These are phyloP conservation scores for Trypoxylon attenuatum DNA, from an alignment of 2,888 invertebrate genomes.

Conservation along the genomic window DNA sequence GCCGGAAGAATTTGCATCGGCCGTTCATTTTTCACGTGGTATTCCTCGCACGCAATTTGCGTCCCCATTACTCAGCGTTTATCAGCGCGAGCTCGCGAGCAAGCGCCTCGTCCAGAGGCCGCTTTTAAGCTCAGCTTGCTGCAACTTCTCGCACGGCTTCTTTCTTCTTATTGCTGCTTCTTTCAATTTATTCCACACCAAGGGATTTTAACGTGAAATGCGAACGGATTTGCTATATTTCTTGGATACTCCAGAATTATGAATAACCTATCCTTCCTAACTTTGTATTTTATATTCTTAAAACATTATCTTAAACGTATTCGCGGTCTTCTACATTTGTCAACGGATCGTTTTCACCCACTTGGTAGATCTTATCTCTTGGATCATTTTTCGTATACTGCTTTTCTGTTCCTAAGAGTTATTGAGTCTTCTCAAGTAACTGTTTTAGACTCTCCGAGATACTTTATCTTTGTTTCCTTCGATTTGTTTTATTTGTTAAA, in stretches of 20 bases:
- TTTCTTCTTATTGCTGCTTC: conserved; percentile 19
- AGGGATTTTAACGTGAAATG: conserved; percentile 32
- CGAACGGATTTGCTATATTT: conserved; percentile 24
- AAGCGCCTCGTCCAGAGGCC: conserved; percentile 5
- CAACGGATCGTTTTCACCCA: no score
- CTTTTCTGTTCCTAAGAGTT: no score
- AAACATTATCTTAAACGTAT: neutral
- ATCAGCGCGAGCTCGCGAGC: conserved; percentile 44
- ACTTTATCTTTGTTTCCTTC: no score
- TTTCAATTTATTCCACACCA: conserved; percentile 41
- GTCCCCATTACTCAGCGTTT: conserved; percentile 62
- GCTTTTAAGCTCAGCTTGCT: neutral
- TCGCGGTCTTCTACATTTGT: no score
- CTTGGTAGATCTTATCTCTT: neutral
- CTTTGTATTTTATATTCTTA: neutral
- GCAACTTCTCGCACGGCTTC: neutral
- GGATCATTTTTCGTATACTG: no score
- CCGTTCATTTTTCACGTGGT: conserved; percentile 48
- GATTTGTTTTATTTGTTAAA: no score
- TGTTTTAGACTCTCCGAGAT: no score
- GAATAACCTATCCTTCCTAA: neutral
- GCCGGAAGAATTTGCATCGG: conserved; percentile 47
- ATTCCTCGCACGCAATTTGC: conserved; percentile 53
- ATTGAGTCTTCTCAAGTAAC: no score
- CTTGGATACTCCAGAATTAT: neutral